Base-by-base conservation (phyloP, 2,888 invertebrate species). In the Eupeodes latifasciatus region DNA sequence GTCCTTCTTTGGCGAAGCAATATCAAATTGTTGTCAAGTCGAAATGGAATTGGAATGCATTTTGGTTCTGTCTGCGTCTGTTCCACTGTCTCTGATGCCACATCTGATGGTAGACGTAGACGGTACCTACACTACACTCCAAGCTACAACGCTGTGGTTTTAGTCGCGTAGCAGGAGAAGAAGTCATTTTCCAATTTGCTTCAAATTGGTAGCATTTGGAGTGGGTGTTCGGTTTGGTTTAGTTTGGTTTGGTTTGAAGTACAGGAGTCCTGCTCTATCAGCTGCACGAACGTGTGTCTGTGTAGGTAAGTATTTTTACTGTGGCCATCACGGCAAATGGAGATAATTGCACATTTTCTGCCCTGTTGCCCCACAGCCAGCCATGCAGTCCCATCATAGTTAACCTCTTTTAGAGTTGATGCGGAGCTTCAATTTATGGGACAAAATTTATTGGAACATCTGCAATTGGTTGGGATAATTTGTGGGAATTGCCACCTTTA, bases 401-500 rank as follows among this genome's bases (percentile, higher is more conserved):
- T 88, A 85, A 85, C 85, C 85, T 85, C 85, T 78, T 81, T 77
- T 78, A 67, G 75, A 88, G 72, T 62, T 76, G 67, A 19, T 19
- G 47, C 16, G 12, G 64, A 85, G 88, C 88, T 81, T 53, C 85
- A 81, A 88, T 88, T 88, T 88, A 88, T 88, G 88, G 81, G 85
- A 88, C 88, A 88, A 88, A 88, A 88, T 88, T 88, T 88, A 88
- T 88, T 88, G 88, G 88, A 88, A 88, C 88, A 88, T 88, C 88
- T 88, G 88, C 88, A 88, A 88, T 88, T 88, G 88, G 88, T 64
- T 78, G 78, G 69, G 88, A 88, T 88, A 88, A 88, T 88, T 88
- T 88, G 88, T 88, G 85, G 78, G 88, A 85, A 88, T 82, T 88
- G 88, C 85, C 88, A 88, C 88, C 78, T 88, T 88, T 85, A 85